Percentiles rank a stretch among this genome's conserved stretches.
Evolutionary conservation across 2,113 vertebrate genomes (phyloP).

Genomic region (Malurus elegans): DNA sequence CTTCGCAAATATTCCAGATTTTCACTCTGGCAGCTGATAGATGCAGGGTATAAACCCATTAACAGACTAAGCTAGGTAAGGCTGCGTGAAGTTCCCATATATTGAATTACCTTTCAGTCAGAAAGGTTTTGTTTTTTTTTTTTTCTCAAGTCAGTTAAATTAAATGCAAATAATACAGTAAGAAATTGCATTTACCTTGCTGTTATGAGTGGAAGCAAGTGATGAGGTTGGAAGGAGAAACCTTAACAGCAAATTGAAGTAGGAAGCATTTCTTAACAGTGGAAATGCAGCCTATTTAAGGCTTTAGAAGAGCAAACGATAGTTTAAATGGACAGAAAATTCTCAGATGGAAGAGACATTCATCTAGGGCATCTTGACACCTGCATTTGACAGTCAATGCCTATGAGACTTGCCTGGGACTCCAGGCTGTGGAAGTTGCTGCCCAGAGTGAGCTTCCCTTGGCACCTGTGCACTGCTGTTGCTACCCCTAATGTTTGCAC

Average conservation of each 20-base stretch:
- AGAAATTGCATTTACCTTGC: not conserved
- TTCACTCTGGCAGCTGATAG: not conserved
- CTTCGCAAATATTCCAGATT: not conserved
- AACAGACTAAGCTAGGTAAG: not conserved
- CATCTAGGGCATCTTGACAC: not conserved
- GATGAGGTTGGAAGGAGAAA: not conserved
- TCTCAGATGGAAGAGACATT: not conserved
- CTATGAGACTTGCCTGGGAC: not conserved
- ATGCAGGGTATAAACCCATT: not conserved
- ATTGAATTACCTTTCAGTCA: not conserved
- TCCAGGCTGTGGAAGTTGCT: not conserved
- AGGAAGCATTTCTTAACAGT: not conserved
- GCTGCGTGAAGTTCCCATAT: not conserved
- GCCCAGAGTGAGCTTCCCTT: not conserved
- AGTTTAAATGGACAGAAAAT: not conserved
- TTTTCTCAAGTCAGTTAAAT: not conserved
- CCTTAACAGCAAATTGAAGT: not conserved
- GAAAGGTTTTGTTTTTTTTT: not conserved
- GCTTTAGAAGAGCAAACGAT: not conserved
- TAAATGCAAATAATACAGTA: not conserved
- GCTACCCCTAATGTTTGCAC: not conserved
- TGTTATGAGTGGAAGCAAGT: not conserved
- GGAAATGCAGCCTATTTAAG: not conserved
- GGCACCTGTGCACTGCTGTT: not conserved
- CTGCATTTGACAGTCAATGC: not conserved